A percentile compares a stretch with the other conserved stretches of the same genome.
Evolutionary conservation across 2,797 vertebrate genomes (phyloP).

Genomic region (Phataginus tetradactyla): DNA sequence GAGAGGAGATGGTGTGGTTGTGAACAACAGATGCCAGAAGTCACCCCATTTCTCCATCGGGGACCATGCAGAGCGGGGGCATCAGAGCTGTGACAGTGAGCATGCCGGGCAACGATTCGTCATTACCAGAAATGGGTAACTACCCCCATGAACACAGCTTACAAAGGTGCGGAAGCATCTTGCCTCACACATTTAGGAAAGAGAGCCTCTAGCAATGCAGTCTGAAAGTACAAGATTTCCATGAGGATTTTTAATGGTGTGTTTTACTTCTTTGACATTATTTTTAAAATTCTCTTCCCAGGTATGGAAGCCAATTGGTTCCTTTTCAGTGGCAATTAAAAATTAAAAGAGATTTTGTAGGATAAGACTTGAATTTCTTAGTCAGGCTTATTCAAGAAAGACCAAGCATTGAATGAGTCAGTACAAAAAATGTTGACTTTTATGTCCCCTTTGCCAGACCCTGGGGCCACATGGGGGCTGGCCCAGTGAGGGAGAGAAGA

Average conservation of each 20-base stretch:
- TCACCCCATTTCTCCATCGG: rapidly evolving
- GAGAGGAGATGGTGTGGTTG: background rate
- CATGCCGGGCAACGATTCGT: rapidly evolving
- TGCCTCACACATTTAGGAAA: background rate
- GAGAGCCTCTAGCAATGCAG: background rate
- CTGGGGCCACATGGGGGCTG: rapidly evolving
- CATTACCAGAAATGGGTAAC: background rate
- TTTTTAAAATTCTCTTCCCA: background rate
- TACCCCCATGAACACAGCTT: background rate
- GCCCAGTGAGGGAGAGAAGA: background rate
- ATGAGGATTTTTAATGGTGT: background rate
- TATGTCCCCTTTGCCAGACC: background rate
- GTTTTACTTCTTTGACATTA: background rate
- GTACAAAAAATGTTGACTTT: background rate
- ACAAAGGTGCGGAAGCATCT: rapidly evolving
- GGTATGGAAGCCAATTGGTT: background rate
- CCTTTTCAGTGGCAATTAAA: background rate
- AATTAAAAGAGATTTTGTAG: background rate
- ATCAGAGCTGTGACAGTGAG: background rate
- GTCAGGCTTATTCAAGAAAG: background rate
- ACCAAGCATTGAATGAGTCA: background rate
- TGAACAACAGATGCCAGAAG: background rate
- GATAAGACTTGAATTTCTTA: background rate
- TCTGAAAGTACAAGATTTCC: background rate
- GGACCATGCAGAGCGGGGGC: background rate